Conservation (phyloP, 2,888 invertebrate genomes). For the Nomada goodeniana region DNA sequence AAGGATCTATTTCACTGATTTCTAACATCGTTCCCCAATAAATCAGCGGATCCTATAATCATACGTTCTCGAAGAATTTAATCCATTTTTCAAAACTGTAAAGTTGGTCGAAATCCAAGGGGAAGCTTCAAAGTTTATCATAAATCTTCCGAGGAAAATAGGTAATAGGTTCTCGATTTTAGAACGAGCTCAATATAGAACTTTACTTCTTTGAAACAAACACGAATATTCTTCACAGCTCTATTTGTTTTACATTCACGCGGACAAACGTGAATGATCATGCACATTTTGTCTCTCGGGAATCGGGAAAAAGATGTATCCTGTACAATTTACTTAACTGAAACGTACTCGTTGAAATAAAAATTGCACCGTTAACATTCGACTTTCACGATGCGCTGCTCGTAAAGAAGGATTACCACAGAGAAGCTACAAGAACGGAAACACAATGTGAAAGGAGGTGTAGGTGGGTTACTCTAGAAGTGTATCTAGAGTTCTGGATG, state of each 20-base stretch:
- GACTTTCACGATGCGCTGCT: constrained; percentile 30
- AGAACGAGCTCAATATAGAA: too few species aligned
- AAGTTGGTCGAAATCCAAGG: not conserved
- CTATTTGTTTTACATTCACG: too few species aligned
- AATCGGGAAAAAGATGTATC: not conserved
- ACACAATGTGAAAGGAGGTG: constrained; percentile 52
- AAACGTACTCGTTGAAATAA: constrained; percentile 2
- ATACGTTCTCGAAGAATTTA: not conserved
- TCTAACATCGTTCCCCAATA: not conserved
- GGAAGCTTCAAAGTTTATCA: not conserved
- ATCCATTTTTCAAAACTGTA: not conserved
- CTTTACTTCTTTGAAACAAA: too few species aligned
- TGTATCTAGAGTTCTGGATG: constrained; percentile 76
- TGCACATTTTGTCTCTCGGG: not conserved
- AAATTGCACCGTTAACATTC: constrained; percentile 21
- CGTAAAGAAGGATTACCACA: constrained; percentile 35
- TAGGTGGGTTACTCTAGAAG: constrained; percentile 51
- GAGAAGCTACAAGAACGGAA: constrained; percentile 26
- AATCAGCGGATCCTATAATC: not conserved
- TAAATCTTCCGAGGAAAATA: not conserved
- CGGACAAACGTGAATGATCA: not conserved
- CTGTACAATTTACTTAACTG: too few species aligned
- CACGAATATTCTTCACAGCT: too few species aligned
- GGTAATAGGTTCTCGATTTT: too few species aligned
- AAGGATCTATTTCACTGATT: constrained; percentile 36